Conservation (phyloP, 2,888 invertebrate genomes). For the Scrobipalpa costella region DNA sequence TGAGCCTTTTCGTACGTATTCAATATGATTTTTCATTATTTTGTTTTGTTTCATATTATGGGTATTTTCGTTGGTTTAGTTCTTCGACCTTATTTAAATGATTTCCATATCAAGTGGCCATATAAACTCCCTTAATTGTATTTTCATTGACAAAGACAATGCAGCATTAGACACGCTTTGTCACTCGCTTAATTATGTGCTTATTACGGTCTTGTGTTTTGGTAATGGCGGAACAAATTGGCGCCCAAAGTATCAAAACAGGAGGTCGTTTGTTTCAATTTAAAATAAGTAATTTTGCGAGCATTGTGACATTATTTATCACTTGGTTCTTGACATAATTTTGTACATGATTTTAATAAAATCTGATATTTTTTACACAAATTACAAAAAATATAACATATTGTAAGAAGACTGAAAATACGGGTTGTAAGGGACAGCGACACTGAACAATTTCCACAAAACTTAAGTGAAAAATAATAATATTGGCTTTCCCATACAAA, state of each 20-base stretch:
- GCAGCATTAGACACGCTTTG: conserved; percentile 15
- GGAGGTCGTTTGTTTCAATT: conserved; percentile 43
- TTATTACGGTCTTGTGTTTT: conserved; percentile 11
- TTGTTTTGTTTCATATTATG: too few species aligned
- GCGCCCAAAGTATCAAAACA: conserved; percentile 39
- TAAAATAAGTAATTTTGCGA: conserved; percentile 41
- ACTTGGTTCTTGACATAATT: background rate
- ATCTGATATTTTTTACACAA: too few species aligned
- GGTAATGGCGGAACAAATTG: conserved; percentile 46
- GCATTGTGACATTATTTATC: too few species aligned
- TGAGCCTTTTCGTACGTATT: too few species aligned
- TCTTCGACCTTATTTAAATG: background rate
- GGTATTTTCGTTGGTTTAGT: background rate
- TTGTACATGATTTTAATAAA: background rate
- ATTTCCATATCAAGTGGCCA: background rate
- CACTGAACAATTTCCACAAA: too few species aligned
- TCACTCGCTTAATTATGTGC: conserved; percentile 19
- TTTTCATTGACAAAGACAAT: background rate
- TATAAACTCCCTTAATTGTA: background rate
- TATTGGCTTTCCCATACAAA: too few species aligned
- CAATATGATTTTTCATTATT: too few species aligned
- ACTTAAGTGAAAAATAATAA: too few species aligned
- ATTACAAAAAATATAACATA: too few species aligned
- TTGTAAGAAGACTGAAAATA: too few species aligned
- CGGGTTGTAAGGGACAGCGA: too few species aligned